These are phyloP conservation scores for Porites divaricata DNA, from an alignment of 92 coral and sea anemone genomes.

Conservation along the genomic window DNA sequence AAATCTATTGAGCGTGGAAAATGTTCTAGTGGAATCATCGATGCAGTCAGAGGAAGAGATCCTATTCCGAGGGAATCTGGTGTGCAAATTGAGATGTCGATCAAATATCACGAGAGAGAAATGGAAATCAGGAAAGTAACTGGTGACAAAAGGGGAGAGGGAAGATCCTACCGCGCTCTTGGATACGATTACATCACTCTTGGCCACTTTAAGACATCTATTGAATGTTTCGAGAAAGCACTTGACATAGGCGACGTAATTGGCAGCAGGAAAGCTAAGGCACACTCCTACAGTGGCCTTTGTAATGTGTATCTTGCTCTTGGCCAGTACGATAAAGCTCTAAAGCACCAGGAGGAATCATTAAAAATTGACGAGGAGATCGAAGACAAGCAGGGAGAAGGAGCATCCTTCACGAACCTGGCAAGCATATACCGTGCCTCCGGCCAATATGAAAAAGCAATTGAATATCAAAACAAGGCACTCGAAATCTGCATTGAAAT, in stretches of 20 bases:
- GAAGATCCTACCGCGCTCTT: background rate
- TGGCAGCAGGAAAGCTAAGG: constrained; percentile 3
- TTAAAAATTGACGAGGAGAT: constrained; percentile 12
- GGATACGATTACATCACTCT: constrained; percentile 9
- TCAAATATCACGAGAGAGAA: constrained; percentile 17
- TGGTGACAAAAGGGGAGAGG: background rate
- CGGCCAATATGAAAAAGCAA: constrained; percentile 22
- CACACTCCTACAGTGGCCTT: background rate
- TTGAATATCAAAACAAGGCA: constrained; percentile 28
- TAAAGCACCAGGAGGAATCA: constrained; percentile 1
- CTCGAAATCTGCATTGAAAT: constrained; percentile 20
- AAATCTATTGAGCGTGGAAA: constrained; percentile 24
- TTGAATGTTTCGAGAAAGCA: constrained; percentile 31
- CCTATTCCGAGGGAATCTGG: background rate
- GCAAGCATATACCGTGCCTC: constrained; percentile 6
- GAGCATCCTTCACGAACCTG: constrained; percentile 7
- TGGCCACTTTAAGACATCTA: constrained; percentile 25
- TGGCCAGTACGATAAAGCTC: constrained; percentile 31
- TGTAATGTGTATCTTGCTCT: constrained; percentile 14
- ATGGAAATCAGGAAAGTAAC: constrained; percentile 34
- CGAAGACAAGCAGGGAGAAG: constrained; percentile 1
- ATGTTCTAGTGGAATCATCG: background rate
- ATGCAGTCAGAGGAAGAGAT: background rate
- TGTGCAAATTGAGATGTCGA: constrained; percentile 5
- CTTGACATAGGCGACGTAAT: constrained; percentile 19